Conservation (phyloP, 2,888 invertebrate genomes). For the Temnothorax unifasciatus region DNA sequence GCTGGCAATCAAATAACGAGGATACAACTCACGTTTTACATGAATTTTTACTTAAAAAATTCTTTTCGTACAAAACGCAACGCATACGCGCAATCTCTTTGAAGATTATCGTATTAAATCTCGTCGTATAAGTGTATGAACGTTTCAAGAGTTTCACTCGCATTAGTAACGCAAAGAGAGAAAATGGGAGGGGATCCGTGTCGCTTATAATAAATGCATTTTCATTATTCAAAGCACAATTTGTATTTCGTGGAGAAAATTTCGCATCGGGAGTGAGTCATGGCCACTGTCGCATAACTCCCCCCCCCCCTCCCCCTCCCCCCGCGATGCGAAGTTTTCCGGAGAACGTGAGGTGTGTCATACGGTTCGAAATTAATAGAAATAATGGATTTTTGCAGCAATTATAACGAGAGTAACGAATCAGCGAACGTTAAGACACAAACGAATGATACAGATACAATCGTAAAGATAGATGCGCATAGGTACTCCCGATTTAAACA, state of each 20-base stretch:
- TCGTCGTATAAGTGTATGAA: constrained; percentile 1
- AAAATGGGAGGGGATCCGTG: neutral
- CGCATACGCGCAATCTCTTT: neutral
- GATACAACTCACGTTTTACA: neutral
- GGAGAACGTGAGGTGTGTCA: neutral
- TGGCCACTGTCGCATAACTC: neutral
- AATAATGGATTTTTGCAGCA: neutral
- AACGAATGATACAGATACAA: neutral
- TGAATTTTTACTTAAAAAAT: constrained; percentile 6
- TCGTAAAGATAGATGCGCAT: neutral
- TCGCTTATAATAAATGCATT: neutral
- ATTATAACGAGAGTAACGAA: neutral
- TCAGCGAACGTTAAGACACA: neutral
- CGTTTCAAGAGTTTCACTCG: neutral
- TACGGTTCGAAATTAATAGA: neutral
- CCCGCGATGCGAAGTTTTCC: neutral
- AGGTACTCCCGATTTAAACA: neutral
- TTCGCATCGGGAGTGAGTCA: too few relatives aligned
- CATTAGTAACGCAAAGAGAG: neutral
- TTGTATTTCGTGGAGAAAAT: constrained; percentile 4
- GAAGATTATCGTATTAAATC: neutral
- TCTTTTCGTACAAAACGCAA: neutral
- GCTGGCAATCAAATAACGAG: neutral
- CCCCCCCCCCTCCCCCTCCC: too few relatives aligned
- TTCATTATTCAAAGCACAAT: neutral